Evolutionary conservation across 2,797 vertebrate species (phyloP), one percentile per base, ranked within the genome.

Genomic region (Tokudaia tokunoshimensis): DNA sequence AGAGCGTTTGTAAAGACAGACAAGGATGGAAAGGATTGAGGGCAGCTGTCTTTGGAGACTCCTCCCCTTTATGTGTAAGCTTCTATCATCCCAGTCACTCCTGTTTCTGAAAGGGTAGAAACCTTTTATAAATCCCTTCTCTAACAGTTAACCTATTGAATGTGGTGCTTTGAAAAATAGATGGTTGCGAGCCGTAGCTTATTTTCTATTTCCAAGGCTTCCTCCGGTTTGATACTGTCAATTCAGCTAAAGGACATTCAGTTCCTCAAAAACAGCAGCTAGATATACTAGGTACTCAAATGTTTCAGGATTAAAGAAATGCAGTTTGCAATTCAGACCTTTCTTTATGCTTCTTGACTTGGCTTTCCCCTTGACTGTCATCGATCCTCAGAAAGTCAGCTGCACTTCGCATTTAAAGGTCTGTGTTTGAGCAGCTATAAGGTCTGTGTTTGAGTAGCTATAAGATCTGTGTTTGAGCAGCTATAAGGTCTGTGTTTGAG

Each of bases 241-340:
- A 1, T 72, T 87, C 29, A 55, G 34, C 34, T 72, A 37, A 87
- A 65, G 82, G 37, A 17, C 47, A 26, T 70, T 86, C 47, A 52
- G 12, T 34, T 55, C 19, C 24, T 24, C 63, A 31, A 29, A 6
- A 31, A 14, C 63, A 65, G 63, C 84, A 92, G 15, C 47, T 92
- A n/a, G 12, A 50, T 87, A 1, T 82, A 82, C 8, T 86, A 92
- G 89, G 22, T 8, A 70, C 50, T 97, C 50, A 79, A 61, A 31
- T 50, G 17, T 92, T 82, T 91, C n/a, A 92, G 63, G 26, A 90
- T 10, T 80, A 88, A 96, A 94, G n/a, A 92, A 50, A 86, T 70
- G 14, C 78, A 92, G 2, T 75, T 92, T 47, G 85, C 92, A 13
- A 5, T 80, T 94, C n/a, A 89, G 41, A n/a, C 34, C 19, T 80